These are phyloP conservation scores for Timema podura DNA, from an alignment of 2,888 invertebrate genomes.

Conservation along the genomic window DNA sequence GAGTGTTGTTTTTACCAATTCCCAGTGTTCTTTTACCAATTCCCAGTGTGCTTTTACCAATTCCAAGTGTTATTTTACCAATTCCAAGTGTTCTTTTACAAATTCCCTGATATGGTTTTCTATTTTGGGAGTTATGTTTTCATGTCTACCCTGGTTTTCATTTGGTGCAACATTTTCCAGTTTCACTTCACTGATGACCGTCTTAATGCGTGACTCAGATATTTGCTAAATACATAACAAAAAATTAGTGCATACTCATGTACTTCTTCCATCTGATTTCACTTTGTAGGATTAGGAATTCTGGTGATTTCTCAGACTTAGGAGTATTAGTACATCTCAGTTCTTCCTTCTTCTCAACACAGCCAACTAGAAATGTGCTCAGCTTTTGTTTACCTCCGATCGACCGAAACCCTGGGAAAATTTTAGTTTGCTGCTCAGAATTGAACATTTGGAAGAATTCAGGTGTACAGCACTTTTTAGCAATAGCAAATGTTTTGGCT, in stretches of 20 bases:
- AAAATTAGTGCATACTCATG: neutral
- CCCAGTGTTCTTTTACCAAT: neutral
- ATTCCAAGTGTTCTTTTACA: neutral
- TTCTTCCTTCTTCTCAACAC: neutral
- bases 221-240: neutral
- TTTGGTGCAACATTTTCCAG: neutral
- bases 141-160: neutral
- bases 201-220: conserved; percentile 7
- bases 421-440: neutral
- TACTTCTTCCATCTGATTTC: neutral
- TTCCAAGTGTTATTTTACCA: neutral
- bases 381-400: neutral
- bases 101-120: neutral
- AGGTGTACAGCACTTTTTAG: neutral
- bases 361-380: neutral
- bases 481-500: neutral
- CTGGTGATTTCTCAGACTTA: neutral
- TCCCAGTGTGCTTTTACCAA: neutral
- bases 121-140: neutral
- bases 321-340: neutral
- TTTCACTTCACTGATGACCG: conserved; percentile 1
- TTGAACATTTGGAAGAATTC: neutral
- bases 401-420: neutral
- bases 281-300: neutral
- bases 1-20: neutral